Evolutionary conservation across 2,888 invertebrate species (phyloP), one percentile per base, ranked within the genome.

Genomic region (Diarsia rubi): DNA sequence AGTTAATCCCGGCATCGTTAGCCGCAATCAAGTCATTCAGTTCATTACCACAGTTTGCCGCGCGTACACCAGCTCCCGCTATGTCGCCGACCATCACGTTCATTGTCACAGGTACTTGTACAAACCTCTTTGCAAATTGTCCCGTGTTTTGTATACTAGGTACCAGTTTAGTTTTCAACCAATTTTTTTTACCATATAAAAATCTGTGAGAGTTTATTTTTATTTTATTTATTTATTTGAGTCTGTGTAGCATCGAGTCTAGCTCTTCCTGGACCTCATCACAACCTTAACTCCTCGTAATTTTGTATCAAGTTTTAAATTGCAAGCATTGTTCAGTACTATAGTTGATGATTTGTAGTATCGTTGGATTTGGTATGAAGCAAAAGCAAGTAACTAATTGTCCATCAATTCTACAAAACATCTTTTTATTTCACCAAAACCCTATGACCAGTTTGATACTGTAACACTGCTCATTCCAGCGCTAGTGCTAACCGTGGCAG

Each of bases 1-100:
- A 64, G 83, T 81, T 90, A 90, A 89, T 90, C 82, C 88, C 80
- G 69, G 67, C 86, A 88, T 90, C 90, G 90, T 93, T 90, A 89
- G 84, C 86, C 87, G 84, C 91, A 92, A 94, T 94, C 92, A 92
- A 91, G 89, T 92, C 91, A 92, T 92, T 93, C 91, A 90, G 90
- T 92, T 92, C 91, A 93, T 94, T 94, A 92, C 90, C 89, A 87
- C 88, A 87, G 89, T 88, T 86, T 87, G 74, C 77, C 78, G 84
- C 87, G 88, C 84, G 81, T 83, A 71, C 75, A 86, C 80, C 79
- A 69, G 71, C 81, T 83, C 85, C 86, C 75, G 84, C 87, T 90
- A 94, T 94, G 93, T 86, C 91, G 72, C 79, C 82, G 59, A 79
- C 88, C 80, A 78, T 88, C 71, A 83, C 86, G 70, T 81, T 92